Evolutionary conservation across 1,140 invertebrate species (phyloP).

Genomic region (Nasonia longicornis): DNA sequence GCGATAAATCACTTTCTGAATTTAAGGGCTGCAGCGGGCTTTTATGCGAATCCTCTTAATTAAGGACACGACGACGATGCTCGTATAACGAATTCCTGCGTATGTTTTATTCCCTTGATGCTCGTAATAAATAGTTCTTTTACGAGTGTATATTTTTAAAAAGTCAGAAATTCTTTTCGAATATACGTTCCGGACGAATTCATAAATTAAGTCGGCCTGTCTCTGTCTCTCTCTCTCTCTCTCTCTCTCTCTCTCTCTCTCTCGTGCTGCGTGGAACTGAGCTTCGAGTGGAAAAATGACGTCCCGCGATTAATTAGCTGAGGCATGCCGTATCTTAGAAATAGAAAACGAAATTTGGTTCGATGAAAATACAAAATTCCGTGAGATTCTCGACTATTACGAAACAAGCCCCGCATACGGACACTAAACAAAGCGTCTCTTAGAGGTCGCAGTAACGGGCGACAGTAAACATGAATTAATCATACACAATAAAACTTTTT

Average conservation of each 20-base stretch:
- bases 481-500: slow-evolving; percentile 31
- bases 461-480: slow-evolving; percentile 20
- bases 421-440: neutral
- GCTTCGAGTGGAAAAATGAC: neutral
- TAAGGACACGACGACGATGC: neutral
- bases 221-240: too few relatives aligned
- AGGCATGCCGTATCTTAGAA: too few relatives aligned
- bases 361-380: neutral
- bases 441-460: neutral
- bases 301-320: neutral
- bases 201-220: neutral
- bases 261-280: too few relatives aligned
- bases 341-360: too few relatives aligned
- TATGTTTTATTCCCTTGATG: neutral
- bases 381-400: neutral
- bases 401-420: neutral
- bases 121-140: neutral
- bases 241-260: too few relatives aligned
- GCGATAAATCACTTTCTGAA: neutral
- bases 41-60: neutral
- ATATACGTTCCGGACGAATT: neutral
- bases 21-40: neutral
- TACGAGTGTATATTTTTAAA: neutral
- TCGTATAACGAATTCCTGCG: neutral
- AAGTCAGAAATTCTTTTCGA: neutral